A percentile compares a stretch with the other conserved stretches of the same genome.
Evolutionary conservation across 2,113 vertebrate genomes (phyloP).

Genomic region (Arizona elegans): DNA sequence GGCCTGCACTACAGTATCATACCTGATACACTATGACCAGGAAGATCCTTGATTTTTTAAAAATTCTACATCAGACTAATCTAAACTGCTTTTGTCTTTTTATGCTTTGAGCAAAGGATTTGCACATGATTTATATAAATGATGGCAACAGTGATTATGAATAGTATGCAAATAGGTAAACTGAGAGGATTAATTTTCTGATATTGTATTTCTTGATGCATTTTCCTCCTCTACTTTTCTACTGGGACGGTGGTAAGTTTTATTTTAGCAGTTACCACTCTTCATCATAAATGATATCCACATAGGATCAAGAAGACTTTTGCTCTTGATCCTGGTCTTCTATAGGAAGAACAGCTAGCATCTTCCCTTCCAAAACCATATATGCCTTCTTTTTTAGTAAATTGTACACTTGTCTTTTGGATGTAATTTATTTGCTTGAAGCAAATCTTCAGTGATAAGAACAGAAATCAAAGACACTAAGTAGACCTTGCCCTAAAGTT

Average conservation of each 20-base stretch:
- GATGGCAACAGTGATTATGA: neutral
- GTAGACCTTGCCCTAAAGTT: neutral
- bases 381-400: neutral
- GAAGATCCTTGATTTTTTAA: conserved; percentile 36
- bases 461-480: neutral
- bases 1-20: neutral
- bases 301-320: neutral
- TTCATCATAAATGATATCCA: neutral
- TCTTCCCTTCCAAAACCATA: neutral
- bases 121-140: neutral
- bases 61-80: conserved; percentile 34
- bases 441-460: neutral
- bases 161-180: neutral
- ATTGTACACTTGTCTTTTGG: neutral
- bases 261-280: neutral
- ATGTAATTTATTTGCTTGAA: neutral
- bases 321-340: neutral
- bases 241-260: neutral
- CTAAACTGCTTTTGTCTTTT: conserved; percentile 30
- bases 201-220: neutral
- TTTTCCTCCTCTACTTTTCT: neutral
- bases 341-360: neutral
- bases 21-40: neutral
- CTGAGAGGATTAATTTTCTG: conserved; percentile 4
- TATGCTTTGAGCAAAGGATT: neutral